Percentiles rank a stretch among this genome's conserved stretches.
These are phyloP conservation scores for Oenanthe melanoleuca DNA, from an alignment of 2,113 vertebrate species.

Conservation along the genomic window DNA sequence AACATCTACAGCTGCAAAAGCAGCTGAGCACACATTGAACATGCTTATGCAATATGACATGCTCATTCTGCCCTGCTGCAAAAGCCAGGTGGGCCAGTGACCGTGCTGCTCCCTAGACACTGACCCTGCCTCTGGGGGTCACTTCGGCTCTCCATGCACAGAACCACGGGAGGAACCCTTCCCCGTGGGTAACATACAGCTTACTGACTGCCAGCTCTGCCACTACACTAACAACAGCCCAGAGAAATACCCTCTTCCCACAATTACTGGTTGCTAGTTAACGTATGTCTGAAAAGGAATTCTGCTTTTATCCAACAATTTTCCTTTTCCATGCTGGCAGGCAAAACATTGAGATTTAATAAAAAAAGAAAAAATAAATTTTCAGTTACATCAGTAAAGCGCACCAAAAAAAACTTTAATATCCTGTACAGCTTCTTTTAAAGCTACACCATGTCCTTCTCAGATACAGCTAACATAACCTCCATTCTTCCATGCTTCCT, in stretches of 20 bases:
- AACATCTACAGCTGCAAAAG: not conserved
- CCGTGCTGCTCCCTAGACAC: accelerated
- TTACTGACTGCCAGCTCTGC: not conserved
- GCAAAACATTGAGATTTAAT: not conserved
- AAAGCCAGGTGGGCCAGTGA: not conserved
- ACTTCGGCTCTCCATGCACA: not conserved
- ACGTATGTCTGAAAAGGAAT: not conserved
- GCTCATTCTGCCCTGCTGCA: not conserved
- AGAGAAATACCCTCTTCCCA: not conserved
- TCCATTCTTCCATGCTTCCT: not conserved
- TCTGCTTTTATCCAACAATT: not conserved
- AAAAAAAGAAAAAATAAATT: not conserved
- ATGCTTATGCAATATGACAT: accelerated
- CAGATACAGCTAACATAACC: not conserved
- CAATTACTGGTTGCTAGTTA: not conserved
- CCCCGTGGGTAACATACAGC: accelerated
- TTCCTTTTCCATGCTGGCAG: not conserved
- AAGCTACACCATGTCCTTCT: not conserved
- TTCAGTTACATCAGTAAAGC: not conserved
- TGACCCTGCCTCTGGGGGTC: accelerated
- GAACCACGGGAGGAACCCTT: not conserved
- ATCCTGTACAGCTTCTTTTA: not conserved
- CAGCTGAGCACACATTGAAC: not conserved
- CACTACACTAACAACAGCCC: not conserved
- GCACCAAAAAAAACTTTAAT: not conserved